Conservation (phyloP, 1,140 invertebrate species). For the Monomorium pharaonis region DNA sequence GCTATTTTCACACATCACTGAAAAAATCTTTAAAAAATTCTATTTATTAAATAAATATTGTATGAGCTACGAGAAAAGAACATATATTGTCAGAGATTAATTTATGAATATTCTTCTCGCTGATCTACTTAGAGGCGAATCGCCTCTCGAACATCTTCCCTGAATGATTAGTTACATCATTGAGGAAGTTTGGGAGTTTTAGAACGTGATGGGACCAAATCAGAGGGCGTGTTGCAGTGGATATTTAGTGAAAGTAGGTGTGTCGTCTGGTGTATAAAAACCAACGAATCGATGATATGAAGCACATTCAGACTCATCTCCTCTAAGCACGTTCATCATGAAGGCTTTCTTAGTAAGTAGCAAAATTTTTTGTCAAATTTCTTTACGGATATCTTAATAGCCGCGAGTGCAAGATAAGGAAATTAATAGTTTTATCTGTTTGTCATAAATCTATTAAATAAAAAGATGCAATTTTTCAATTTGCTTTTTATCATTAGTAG, state of each 20-base stretch:
- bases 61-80: background rate
- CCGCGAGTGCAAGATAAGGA: background rate
- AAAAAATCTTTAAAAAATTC: background rate
- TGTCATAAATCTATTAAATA: background rate
- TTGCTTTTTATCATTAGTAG: background rate
- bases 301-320: conserved; percentile 60
- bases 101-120: conserved; percentile 29
- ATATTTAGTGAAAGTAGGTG: conserved; percentile 67
- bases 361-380: background rate
- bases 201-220: conserved; percentile 53
- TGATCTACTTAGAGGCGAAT: background rate
- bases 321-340: conserved; percentile 61
- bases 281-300: conserved; percentile 42
- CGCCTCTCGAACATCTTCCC: background rate
- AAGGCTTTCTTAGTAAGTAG: conserved; percentile 68
- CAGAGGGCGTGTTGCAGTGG: conserved; percentile 50
- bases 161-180: conserved; percentile 23
- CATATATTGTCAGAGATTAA: background rate
- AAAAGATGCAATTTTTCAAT: background rate
- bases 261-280: conserved; percentile 67
- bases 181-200: conserved; percentile 40
- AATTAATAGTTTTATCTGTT: background rate
- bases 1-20: background rate
- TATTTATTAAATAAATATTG: background rate
- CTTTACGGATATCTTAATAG: background rate